A percentile compares a stretch with the other conserved stretches of the same genome.
These are phyloP conservation scores for Pelecanoides urinatrix DNA, from an alignment of 2,113 vertebrate species.

Conservation along the genomic window DNA sequence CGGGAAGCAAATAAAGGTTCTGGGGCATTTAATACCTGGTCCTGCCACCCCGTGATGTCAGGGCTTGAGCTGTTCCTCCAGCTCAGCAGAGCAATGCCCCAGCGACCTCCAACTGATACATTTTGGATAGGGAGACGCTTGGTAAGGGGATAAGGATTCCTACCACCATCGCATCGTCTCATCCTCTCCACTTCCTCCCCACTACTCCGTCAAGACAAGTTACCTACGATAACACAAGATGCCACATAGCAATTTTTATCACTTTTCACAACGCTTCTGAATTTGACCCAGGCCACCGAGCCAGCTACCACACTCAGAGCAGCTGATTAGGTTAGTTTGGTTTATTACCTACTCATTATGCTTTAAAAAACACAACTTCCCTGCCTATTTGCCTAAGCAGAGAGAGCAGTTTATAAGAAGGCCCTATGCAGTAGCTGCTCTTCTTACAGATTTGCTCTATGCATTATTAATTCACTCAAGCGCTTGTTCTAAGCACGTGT, in stretches of 20 bases:
- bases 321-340: neutral
- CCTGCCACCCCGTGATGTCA: rapidly evolving
- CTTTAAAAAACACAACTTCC: conserved; percentile 25
- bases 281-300: neutral
- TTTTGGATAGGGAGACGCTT: neutral
- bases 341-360: neutral
- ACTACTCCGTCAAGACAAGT: neutral
- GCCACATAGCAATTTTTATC: neutral
- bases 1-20: rapidly evolving
- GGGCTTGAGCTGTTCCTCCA: neutral
- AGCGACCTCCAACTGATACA: rapidly evolving
- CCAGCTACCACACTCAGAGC: rapidly evolving
- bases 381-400: conserved; percentile 11
- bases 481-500: neutral
- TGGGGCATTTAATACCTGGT: neutral
- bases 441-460: conserved; percentile 24
- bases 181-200: neutral
- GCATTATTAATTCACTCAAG: conserved; percentile 36
- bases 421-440: neutral
- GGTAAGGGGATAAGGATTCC: neutral
- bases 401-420: neutral
- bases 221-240: rapidly evolving
- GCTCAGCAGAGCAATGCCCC: neutral
- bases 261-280: rapidly evolving
- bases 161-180: neutral